Conservation (phyloP, 1,140 invertebrate genomes). For the Gryllus bimaculatus region DNA sequence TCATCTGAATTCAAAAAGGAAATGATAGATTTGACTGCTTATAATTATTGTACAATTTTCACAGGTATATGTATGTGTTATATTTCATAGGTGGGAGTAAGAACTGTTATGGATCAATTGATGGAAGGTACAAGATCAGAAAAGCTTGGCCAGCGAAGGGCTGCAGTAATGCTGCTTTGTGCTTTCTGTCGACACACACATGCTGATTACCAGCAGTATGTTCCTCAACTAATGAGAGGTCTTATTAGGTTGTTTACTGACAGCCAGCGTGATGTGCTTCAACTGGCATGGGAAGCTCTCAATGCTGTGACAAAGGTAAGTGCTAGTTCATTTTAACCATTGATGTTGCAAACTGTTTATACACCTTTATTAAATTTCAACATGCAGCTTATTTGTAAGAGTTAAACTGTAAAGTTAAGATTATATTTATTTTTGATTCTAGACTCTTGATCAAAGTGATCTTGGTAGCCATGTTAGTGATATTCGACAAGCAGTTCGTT, state of each 20-base stretch:
- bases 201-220: slow-evolving; percentile 76
- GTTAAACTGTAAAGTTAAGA: neutral
- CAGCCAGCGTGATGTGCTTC: slow-evolving; percentile 67
- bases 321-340: neutral
- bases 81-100: slow-evolving; percentile 49
- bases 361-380: neutral
- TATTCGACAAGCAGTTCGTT: slow-evolving; percentile 82
- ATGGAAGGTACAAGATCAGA: slow-evolving; percentile 65
- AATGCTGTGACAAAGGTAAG: slow-evolving; percentile 76
- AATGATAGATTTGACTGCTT: no score
- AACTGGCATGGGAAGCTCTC: slow-evolving; percentile 81
- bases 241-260: slow-evolving; percentile 80
- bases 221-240: slow-evolving; percentile 78
- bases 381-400: slow-evolving; percentile 11
- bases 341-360: slow-evolving; percentile 3
- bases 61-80: no score
- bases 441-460: slow-evolving; percentile 69
- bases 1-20: no score
- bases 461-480: slow-evolving; percentile 77
- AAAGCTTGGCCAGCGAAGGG: slow-evolving; percentile 48
- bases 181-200: slow-evolving; percentile 82
- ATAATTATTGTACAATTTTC: no score
- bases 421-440: slow-evolving; percentile 13
- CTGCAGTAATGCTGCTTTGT: slow-evolving; percentile 77
- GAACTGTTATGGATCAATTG: slow-evolving; percentile 84